Conservation (phyloP, 2,797 vertebrate genomes). For the Emydoidea blandingii region DNA sequence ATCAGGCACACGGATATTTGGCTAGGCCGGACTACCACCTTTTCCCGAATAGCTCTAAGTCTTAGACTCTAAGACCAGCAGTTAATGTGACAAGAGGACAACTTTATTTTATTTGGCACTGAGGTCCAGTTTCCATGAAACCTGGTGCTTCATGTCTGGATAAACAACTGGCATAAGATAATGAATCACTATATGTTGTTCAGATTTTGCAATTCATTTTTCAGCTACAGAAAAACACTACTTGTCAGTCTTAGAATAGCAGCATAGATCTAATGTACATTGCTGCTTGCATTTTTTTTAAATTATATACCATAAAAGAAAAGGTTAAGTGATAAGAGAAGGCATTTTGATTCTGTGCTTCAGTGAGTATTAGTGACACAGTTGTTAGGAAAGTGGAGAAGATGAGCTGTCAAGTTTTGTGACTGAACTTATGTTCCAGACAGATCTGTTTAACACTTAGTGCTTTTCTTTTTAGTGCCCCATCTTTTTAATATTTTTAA, state of each 20-base stretch:
- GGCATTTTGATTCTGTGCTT: constrained; percentile 58
- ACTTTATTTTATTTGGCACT: constrained; percentile 61
- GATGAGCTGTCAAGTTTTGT: constrained; percentile 61
- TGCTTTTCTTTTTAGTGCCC: background rate
- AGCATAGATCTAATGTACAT: constrained; percentile 54
- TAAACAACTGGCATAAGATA: constrained; percentile 53
- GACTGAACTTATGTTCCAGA: constrained; percentile 40
- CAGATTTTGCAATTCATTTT: constrained; percentile 62
- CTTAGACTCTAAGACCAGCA: constrained; percentile 46
- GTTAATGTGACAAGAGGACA: constrained; percentile 59
- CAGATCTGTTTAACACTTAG: background rate
- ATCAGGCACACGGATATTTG: background rate
- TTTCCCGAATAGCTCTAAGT: background rate
- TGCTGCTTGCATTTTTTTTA: background rate
- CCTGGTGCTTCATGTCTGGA: constrained; percentile 38
- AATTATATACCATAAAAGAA: constrained; percentile 41
- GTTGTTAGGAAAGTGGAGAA: constrained; percentile 22
- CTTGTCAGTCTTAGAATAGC: constrained; percentile 46
- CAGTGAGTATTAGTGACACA: constrained; percentile 62
- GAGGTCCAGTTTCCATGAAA: constrained; percentile 48
- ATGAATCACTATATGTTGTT: constrained; percentile 66
- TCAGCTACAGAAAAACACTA: constrained; percentile 48
- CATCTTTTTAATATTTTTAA: background rate
- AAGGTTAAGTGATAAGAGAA: constrained; percentile 63
- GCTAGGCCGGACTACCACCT: background rate